Base-by-base conservation (phyloP, 1,140 invertebrate species). In the Melipona quadrifasciata region DNA sequence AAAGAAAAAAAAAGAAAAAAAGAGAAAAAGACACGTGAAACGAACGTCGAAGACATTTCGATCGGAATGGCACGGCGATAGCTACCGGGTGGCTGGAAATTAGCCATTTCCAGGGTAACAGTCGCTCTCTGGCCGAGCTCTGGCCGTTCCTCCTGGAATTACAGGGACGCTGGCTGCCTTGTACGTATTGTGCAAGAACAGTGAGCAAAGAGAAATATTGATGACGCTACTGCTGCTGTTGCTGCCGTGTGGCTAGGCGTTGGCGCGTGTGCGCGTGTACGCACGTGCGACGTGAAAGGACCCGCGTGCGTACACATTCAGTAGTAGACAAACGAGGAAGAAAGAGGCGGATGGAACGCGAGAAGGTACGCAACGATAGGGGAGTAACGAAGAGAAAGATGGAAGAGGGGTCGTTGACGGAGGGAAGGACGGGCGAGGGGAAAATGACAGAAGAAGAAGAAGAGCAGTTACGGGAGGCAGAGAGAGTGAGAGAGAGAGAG, bases 121-220 rank as follows among this genome's bases (percentile, higher is more conserved):
- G 89, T 80, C 86, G 87, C 82, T 82, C 31, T 31, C 31, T 82
- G 88, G 84, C 82, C 76, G 82, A 85, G 58, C 84, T 79, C 80
- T 82, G 88, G 70, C 72, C 80, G 82, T 77, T 82, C 82, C 80
- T 89, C 82, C 64, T 79, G 88, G 89, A 82, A 90, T 90, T 90
- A 90, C 89, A 90, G 88, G 81, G 78, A 89, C 88, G 8, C 14
- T 31, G 34, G 83, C 88, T 82, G 82, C 86, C 89, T 89, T 83
- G 82, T 73, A 80, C 86, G 89, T 83, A 93, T 93, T 94, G 93
- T 93, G 92, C 93, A 93, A 93, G 93, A 93, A 94, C 93, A 94
- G 94, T 93, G 93, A 94, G 93, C 92, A 94, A 94, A 94, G 93
- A 91, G 93, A 94, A 94, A 92, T 94, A 94, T 94, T 94, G 93